phyloP scores from a whole-genome alignment of 2,113 vertebrate species.

The Osmerus mordax region DNA sequence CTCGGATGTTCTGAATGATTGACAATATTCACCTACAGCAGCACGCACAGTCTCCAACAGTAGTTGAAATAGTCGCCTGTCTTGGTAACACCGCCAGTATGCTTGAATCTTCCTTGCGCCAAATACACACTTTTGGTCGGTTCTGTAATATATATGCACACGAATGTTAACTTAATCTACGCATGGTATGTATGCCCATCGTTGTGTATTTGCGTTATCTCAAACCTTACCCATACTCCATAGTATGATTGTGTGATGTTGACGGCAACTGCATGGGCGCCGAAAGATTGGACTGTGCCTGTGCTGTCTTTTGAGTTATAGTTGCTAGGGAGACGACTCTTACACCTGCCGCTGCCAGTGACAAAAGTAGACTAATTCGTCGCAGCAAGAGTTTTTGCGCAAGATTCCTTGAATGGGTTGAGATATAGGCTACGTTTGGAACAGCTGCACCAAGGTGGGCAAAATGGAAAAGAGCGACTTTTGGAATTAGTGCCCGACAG shows the following conservation, averaged over 20 bases:
- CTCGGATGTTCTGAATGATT: no score
- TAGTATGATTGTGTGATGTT: background rate
- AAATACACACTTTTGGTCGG: background rate
- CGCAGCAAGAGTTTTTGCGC: background rate
- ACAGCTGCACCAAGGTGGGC: background rate
- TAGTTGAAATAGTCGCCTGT: slow-evolving; percentile 26
- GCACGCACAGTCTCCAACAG: slow-evolving; percentile 25
- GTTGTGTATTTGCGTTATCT: no score
- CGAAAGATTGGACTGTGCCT: background rate
- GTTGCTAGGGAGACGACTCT: slow-evolving; percentile 11
- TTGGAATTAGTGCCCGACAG: background rate
- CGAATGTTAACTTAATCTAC: background rate
- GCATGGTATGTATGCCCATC: no score
- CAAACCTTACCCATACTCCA: background rate
- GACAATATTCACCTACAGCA: slow-evolving; percentile 24
- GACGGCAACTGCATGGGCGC: background rate
- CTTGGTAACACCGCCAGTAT: slow-evolving; percentile 26
- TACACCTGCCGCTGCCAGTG: background rate
- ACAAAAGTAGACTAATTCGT: background rate
- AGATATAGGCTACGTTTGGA: background rate
- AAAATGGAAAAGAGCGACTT: background rate
- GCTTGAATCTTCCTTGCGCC: slow-evolving; percentile 32
- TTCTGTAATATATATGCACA: background rate
- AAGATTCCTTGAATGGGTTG: no score
- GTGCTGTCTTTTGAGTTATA: background rate